These are phyloP conservation scores for Brassicogethes aeneus DNA, from an alignment of 2,888 invertebrate genomes.

Conservation along the genomic window DNA sequence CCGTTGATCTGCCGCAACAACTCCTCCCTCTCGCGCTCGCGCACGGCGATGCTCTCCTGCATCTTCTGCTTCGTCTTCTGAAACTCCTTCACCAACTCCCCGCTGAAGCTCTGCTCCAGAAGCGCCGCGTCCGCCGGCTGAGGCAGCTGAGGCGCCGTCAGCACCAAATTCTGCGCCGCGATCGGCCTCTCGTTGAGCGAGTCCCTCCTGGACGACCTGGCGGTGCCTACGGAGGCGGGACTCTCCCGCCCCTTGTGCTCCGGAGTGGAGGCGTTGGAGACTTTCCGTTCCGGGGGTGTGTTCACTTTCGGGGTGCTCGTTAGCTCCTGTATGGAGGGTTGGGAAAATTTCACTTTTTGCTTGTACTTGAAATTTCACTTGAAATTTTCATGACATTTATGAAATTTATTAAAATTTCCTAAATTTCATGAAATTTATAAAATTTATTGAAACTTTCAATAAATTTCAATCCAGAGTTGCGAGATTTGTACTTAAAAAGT, in stretches of 20 bases:
- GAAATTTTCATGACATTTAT: too few species aligned
- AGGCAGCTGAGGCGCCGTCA: constrained; percentile 21
- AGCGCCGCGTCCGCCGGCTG: constrained; percentile 9
- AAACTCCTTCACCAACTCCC: constrained; percentile 72
- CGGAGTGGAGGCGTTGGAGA: constrained; percentile 55
- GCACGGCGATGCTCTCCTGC: constrained; percentile 47
- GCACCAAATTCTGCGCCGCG: constrained; percentile 21
- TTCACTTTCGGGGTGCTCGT: constrained; percentile 36
- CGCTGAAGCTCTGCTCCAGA: constrained; percentile 46
- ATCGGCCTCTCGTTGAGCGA: constrained; percentile 49
- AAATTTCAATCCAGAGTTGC: too few species aligned
- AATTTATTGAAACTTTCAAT: too few species aligned
- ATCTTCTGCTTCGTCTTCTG: constrained; percentile 66
- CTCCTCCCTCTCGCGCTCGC: constrained; percentile 48
- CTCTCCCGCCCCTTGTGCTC: constrained; percentile 61
- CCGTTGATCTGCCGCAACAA: constrained; percentile 41
- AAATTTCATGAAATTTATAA: too few species aligned
- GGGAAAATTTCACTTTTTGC: too few species aligned
- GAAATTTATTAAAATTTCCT: too few species aligned
- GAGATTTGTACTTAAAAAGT: too few species aligned
- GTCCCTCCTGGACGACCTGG: constrained; percentile 55
- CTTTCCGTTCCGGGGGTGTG: constrained; percentile 40
- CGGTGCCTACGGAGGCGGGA: constrained; percentile 57
- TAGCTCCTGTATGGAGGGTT: constrained; percentile 48
- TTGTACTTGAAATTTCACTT: too few species aligned